phyloP scores from a whole-genome alignment of 2,888 invertebrate genomes.

The Xestia rhomboidea region DNA sequence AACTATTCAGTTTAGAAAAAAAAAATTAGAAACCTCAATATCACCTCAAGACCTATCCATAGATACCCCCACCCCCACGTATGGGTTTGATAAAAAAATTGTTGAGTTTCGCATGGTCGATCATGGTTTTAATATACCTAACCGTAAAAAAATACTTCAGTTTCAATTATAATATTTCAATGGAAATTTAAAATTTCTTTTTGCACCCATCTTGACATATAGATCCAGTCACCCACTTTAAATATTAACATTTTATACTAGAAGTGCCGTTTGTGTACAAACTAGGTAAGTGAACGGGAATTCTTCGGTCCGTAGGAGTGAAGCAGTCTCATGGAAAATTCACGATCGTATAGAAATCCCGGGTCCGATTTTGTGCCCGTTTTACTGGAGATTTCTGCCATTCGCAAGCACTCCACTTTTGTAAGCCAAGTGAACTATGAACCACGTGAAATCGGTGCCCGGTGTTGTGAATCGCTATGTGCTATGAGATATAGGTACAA shows the following conservation, averaged over 20 bases:
- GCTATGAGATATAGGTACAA: neutral
- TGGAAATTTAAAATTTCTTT: neutral
- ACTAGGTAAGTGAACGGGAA: neutral
- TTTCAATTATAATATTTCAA: neutral
- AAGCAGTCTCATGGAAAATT: constrained; percentile 50
- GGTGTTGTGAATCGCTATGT: neutral
- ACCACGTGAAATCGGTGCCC: neutral
- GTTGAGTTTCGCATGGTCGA: too few species aligned
- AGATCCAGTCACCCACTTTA: neutral
- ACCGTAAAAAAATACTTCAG: neutral
- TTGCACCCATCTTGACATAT: neutral
- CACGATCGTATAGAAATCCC: constrained; percentile 22
- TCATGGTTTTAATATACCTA: too few species aligned
- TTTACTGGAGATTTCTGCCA: constrained; percentile 30
- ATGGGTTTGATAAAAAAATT: too few species aligned
- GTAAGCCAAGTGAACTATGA: neutral
- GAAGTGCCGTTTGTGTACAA: neutral
- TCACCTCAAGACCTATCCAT: too few species aligned
- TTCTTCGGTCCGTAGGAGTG: neutral
- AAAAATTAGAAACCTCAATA: too few species aligned
- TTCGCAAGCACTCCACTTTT: constrained; percentile 32
- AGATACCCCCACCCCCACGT: too few species aligned
- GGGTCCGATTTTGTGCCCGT: constrained; percentile 30
- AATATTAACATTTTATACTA: neutral
- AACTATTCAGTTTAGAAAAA: too few species aligned